These are phyloP conservation scores for Pterois miles DNA, from an alignment of 2,797 vertebrate genomes.

Conservation along the genomic window DNA sequence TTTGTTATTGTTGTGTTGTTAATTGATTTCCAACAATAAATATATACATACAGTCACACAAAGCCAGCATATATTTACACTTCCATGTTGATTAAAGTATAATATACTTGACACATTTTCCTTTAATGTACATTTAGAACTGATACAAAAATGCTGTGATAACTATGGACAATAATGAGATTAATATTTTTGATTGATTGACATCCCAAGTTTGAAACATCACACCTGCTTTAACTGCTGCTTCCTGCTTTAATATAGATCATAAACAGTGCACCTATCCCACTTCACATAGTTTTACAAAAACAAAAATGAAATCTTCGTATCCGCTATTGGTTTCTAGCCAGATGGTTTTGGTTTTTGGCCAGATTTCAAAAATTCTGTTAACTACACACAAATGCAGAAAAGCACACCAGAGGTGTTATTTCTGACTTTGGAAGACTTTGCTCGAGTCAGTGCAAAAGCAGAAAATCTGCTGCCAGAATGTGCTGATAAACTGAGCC, in stretches of 20 bases:
- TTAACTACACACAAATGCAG: background rate
- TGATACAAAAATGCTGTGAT: no score
- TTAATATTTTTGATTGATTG: no score
- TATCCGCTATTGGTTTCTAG: background rate
- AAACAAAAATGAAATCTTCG: background rate
- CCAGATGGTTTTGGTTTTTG: background rate
- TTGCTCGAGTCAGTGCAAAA: background rate
- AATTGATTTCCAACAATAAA: no score
- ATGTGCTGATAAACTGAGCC: background rate
- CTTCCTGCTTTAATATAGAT: background rate
- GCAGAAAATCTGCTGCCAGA: background rate
- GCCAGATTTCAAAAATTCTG: background rate
- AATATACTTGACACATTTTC: no score
- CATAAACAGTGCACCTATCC: background rate
- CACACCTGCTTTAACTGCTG: background rate
- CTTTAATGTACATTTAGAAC: no score
- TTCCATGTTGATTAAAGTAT: no score
- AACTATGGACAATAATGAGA: no score
- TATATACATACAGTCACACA: no score
- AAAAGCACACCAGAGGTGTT: background rate
- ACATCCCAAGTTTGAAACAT: background rate
- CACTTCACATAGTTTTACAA: background rate
- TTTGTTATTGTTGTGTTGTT: no score
- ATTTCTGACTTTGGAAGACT: background rate
- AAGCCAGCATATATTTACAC: no score